Evolutionary conservation across 2,113 vertebrate genomes (phyloP), one percentile per base, ranked within the genome.

Genomic region (Sinocyclocheilus rhinocerous): DNA sequence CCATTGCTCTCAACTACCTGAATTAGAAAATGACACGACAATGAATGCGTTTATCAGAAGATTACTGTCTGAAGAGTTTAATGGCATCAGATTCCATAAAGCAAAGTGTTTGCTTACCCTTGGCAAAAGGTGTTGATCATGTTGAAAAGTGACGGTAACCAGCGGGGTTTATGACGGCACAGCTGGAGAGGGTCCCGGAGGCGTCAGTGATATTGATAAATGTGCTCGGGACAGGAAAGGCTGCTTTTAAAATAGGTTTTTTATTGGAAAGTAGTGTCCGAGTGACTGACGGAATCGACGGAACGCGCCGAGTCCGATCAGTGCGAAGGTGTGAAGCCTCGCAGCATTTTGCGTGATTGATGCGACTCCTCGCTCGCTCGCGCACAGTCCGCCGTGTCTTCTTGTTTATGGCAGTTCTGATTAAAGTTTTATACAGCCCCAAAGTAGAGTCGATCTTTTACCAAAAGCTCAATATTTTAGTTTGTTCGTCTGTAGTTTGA

Each of bases 1-100:
- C 88, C 95, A 95, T 95, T 87, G 75, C 91, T 93, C 89, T 91
- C 11, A 78, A 84, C 90, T 88, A 93, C 89, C 94, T 93, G 86
- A 61, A 33, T 45, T 29, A 61, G 73, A 57, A 72, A 83, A 88
- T 2, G 83, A 84, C 48, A 67, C 20, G 55, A 65, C 70, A 65
- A 15, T 11, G 3, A 75, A 80, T 26, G 69, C 67, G 20, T 73
- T 73, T 26, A 70, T 59, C 22, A 73, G 3, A 16, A 45, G 42
- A 45, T 10, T 10, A 45, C 2, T 10, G 42, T 45, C 42, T 45
- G 42, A 45, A 84, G 29, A 24, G 26, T 52, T 69, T 6, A 61
- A 82, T 70, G 26, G 16, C 45, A 81, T 82, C 42, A n/a, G 24
- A 52, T 6, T 52, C 33, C 26, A 42, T 73, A 57, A 70, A 73